Base-by-base conservation (phyloP, 2,797 vertebrate genomes). In the Salmo trutta region DNA sequence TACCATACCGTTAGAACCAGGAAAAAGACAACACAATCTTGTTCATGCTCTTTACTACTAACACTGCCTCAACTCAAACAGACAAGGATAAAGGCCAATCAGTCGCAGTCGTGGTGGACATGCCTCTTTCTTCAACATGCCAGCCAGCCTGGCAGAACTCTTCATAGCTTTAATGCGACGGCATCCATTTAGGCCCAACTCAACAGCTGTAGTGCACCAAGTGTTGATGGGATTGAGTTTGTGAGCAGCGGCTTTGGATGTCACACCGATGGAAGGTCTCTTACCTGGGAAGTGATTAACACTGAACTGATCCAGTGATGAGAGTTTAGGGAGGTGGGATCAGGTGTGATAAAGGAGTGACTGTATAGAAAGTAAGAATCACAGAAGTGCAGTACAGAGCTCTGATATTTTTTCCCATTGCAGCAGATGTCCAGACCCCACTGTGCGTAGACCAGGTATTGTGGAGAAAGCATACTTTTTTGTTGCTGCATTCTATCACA, bases 81-180 rank as follows among this genome's bases (percentile, higher is more conserved):
- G 83, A 84, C 80, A 79, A 69, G 72, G 80, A 81, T 86, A 80
- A 80, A 83, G 88, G 80, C 87, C 90, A 87, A 80, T 51, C 52
- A 79, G 78, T 64, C 56, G 2, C 8, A 2, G 76, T 82, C 75
- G 19, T 87, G 75, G 78, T 82, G 81, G 85, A 78, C 75, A 82
- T 87, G 89, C 91, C 90, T 91, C 90, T 83, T 14, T 83, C n/a
- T 73, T 82, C 83, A 65, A 79, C 82, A 82, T 81, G 84, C 75
- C 86, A 77, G 87, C 29, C 36, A 67, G 14, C 15, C 27, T 3
- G 31, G 66, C 66, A 33, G 29, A 17, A 31, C 78, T 85, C 81
- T 84, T 85, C 84, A 90, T 91, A 93, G 92, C 93, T 93, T 93
- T 93, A 93, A 82, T 79, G 72, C 6, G 70, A 84, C 86, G 75